Conservation (phyloP, 30 jellyfish, hydroid and myxozoan species). For the Aurelia aurita region DNA sequence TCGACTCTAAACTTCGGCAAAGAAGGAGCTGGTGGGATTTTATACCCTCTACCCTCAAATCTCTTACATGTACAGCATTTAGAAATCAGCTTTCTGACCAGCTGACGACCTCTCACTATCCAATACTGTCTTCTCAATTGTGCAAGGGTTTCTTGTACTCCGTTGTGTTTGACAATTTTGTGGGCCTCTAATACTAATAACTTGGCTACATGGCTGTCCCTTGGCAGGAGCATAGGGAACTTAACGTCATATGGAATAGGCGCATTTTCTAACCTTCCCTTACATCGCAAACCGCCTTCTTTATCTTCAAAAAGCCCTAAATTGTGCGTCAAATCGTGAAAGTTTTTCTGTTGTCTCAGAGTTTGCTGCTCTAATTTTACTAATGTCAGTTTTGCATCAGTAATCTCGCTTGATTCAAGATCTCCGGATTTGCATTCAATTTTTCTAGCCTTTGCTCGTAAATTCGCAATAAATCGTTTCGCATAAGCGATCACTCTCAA, state of each 20-base stretch:
- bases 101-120: background rate
- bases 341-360: too few species aligned
- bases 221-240: background rate
- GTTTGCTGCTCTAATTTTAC: too few species aligned
- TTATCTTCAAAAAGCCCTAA: too few species aligned
- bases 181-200: background rate
- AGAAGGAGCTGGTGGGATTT: background rate
- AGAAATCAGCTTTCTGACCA: background rate
- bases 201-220: background rate
- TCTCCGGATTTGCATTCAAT: too few species aligned
- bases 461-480: too few species aligned
- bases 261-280: background rate
- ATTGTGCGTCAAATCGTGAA: too few species aligned
- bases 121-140: background rate
- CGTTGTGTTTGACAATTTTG: background rate
- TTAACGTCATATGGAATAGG: too few species aligned
- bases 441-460: too few species aligned
- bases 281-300: background rate
- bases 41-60: background rate
- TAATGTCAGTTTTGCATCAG: too few species aligned
- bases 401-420: too few species aligned
- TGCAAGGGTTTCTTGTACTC: background rate
- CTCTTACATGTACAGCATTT: background rate
- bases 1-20: background rate
- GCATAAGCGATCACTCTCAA: too few species aligned